Conservation (phyloP, 2,113 vertebrate species). For the Tyrannus savana region DNA sequence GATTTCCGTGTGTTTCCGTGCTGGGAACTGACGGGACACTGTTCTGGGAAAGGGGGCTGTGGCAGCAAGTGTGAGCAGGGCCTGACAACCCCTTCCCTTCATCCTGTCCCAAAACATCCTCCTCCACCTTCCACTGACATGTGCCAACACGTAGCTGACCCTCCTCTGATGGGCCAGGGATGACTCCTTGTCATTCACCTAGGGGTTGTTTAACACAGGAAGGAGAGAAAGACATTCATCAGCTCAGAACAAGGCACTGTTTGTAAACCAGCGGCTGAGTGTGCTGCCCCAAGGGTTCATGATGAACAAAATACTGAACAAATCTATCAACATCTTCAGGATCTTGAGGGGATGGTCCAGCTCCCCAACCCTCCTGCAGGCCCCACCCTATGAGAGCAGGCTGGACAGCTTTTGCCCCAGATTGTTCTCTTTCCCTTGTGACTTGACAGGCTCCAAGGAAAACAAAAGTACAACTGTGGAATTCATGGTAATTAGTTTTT, state of each 20-base stretch:
- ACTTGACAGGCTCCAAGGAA: conserved; percentile 7
- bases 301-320: conserved; percentile 76
- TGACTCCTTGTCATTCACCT: conserved; percentile 94
- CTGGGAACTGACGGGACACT: not conserved
- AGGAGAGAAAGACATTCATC: not conserved
- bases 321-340: conserved; percentile 81
- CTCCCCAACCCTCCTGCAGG: conserved; percentile 59
- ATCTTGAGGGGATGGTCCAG: conserved; percentile 76
- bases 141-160: conserved; percentile 92
- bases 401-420: conserved; percentile 76
- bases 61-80: not conserved
- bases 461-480: not conserved
- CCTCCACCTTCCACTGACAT: conserved; percentile 75
- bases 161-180: conserved; percentile 92
- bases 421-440: conserved; percentile 41
- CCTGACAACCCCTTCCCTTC: not conserved
- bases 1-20: not conserved
- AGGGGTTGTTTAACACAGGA: not conserved
- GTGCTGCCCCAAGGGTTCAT: fast-evolving
- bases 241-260: not conserved
- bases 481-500: not conserved
- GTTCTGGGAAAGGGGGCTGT: not conserved
- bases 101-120: conserved; percentile 27
- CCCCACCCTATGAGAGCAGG: conserved; percentile 72
- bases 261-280: fast-evolving